phyloP scores from a whole-genome alignment of 2,113 vertebrate species.

The Danionella cerebrum region DNA sequence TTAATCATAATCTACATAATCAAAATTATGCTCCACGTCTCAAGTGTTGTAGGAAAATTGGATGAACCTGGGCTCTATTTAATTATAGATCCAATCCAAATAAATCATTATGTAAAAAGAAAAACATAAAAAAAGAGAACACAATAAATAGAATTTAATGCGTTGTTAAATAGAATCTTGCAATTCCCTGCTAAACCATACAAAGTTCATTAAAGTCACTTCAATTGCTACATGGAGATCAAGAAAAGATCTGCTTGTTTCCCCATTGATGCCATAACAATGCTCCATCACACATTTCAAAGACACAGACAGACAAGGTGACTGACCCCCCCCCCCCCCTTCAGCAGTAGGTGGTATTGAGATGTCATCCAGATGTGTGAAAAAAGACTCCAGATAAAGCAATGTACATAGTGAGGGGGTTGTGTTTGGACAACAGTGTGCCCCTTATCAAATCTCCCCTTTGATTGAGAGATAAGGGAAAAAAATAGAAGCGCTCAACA shows the following conservation, averaged over 20 bases:
- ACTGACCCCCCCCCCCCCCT: not conserved
- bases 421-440: not conserved
- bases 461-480: not conserved
- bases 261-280: not conserved
- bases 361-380: conserved; percentile 2
- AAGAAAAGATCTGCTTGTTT: not conserved
- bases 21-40: too few relatives aligned
- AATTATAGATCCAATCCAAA: too few relatives aligned
- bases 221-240: not conserved
- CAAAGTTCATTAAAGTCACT: too few relatives aligned
- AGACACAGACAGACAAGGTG: not conserved
- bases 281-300: not conserved
- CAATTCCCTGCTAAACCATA: too few relatives aligned
- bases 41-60: too few relatives aligned
- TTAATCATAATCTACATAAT: too few relatives aligned
- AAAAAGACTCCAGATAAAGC: not conserved
- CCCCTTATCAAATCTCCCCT: not conserved
- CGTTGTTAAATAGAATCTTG: too few relatives aligned
- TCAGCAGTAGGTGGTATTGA: conserved; percentile 1
- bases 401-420: not conserved
- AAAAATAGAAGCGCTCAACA: not conserved
- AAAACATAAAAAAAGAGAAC: too few relatives aligned
- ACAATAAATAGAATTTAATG: too few relatives aligned
- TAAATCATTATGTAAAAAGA: too few relatives aligned
- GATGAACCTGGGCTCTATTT: too few relatives aligned